phyloP scores from a whole-genome alignment of 2,797 vertebrate genomes.

The Gymnothorax reevesii region DNA sequence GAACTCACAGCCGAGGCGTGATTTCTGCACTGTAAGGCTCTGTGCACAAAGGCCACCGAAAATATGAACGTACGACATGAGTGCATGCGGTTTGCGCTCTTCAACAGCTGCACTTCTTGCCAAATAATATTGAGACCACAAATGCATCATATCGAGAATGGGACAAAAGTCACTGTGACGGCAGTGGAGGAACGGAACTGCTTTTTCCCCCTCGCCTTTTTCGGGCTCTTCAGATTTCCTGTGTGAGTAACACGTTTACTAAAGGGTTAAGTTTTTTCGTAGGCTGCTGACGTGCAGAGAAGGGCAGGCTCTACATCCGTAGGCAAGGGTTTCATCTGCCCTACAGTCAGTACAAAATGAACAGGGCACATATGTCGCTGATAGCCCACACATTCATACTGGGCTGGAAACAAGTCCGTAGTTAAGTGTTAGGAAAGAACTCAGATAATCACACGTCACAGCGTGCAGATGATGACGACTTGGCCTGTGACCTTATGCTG shows the following conservation, averaged over 20 bases:
- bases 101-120: slow-evolving; percentile 25
- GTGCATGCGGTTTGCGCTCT: slow-evolving; percentile 8
- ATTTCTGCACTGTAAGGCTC: neutral
- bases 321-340: slow-evolving; percentile 54
- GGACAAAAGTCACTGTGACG: slow-evolving; percentile 37
- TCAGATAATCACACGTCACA: neutral
- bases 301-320: slow-evolving; percentile 44
- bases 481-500: neutral
- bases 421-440: neutral
- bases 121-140: slow-evolving; percentile 58
- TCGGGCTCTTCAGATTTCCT: slow-evolving; percentile 56
- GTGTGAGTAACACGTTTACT: slow-evolving; percentile 37
- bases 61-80: neutral
- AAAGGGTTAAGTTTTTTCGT: slow-evolving; percentile 47
- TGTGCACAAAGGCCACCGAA: neutral
- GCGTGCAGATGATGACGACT: neutral
- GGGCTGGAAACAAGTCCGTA: neutral
- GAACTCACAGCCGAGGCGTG: neutral
- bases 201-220: slow-evolving; percentile 36
- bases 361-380: neutral
- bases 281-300: slow-evolving; percentile 16
- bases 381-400: neutral
- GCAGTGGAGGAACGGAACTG: slow-evolving; percentile 41
- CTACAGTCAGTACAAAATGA: slow-evolving; percentile 59
- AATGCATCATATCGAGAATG: slow-evolving; percentile 62